Evolutionary conservation across 2,113 vertebrate species (phyloP).

Genomic region (Otus sunia): DNA sequence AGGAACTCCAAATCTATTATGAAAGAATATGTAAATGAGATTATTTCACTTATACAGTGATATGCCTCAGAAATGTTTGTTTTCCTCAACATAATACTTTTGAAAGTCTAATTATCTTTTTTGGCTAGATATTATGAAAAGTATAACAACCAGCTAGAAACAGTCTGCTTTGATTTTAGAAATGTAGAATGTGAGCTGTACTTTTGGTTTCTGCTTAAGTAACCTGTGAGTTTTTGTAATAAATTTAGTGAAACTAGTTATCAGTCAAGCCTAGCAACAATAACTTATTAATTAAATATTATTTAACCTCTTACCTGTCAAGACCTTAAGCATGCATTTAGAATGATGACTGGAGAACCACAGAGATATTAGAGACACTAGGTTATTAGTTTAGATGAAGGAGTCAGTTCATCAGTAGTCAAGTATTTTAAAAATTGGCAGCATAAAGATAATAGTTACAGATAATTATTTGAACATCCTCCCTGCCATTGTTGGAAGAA

Average conservation of each 20-base stretch:
- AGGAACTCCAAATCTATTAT: not conserved
- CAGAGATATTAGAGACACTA: not conserved
- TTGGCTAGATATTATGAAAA: not conserved
- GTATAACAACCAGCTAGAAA: not conserved
- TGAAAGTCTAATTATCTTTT: not conserved
- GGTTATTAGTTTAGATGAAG: not conserved
- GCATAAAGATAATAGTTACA: not conserved
- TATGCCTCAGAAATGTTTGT: not conserved
- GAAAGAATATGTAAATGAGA: not conserved
- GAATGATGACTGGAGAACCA: not conserved
- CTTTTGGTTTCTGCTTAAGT: not conserved
- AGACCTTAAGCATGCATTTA: not conserved
- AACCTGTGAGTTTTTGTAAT: not conserved
- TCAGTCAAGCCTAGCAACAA: not conserved
- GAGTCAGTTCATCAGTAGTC: not conserved
- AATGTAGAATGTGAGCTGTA: not conserved
- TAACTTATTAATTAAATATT: not conserved
- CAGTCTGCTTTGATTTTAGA: not conserved
- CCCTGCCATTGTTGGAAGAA: not conserved
- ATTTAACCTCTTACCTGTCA: not conserved
- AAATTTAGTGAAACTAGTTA: not conserved
- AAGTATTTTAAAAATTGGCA: not conserved
- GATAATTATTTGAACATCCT: not conserved
- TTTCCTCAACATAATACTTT: not conserved
- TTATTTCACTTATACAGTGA: not conserved